Conservation (phyloP, 2,113 vertebrate species). For the Ceyx margarethae region DNA sequence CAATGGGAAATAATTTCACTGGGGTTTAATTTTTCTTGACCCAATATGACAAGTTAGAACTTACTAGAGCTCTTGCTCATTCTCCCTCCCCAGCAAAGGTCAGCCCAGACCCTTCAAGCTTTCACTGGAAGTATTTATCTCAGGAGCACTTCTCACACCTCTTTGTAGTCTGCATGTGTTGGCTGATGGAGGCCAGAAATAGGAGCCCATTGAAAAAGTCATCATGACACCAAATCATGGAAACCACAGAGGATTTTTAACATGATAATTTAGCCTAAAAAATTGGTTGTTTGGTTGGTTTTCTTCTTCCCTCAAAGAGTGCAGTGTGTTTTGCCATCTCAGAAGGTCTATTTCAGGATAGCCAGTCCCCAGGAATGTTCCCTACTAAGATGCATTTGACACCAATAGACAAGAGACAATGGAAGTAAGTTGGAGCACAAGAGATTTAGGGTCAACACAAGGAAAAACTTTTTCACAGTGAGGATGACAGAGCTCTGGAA, state of each 20-base stretch:
- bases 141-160: background rate
- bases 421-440: too few species aligned
- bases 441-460: too few species aligned
- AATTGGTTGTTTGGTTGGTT: background rate
- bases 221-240: background rate
- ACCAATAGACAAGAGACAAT: background rate
- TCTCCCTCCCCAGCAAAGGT: background rate
- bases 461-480: too few species aligned
- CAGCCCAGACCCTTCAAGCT: background rate
- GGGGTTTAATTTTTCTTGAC: background rate
- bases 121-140: background rate
- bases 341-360: background rate
- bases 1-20: background rate
- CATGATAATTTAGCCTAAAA: background rate
- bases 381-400: background rate
- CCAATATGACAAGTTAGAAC: background rate
- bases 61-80: background rate
- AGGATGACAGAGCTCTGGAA: too few species aligned
- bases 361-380: background rate
- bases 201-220: background rate
- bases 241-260: background rate
- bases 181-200: background rate
- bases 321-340: background rate
- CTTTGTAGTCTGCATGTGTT: background rate
- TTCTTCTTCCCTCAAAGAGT: background rate